Conservation (phyloP, 2,888 invertebrate species). For the Hydraecia micacea region DNA sequence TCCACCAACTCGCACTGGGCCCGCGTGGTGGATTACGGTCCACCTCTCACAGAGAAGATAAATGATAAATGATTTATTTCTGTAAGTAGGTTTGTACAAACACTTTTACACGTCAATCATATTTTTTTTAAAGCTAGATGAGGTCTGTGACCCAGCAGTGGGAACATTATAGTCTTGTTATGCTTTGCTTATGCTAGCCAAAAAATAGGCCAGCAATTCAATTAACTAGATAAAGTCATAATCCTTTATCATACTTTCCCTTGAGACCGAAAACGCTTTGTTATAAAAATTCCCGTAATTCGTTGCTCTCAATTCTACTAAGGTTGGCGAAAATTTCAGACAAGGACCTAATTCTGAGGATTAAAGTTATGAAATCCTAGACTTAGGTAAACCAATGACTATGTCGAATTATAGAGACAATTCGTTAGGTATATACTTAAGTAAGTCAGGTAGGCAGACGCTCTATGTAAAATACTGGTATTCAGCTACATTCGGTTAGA, state of each 20-base stretch:
- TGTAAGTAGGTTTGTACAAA: no score
- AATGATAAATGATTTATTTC: no score
- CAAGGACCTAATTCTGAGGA: conserved; percentile 4
- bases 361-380: not conserved
- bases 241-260: conserved; percentile 15
- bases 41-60: no score
- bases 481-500: no score
- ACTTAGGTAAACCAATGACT: not conserved
- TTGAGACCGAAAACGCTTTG: conserved; percentile 18
- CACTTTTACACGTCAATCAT: no score
- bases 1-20: no score
- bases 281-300: conserved; percentile 32
- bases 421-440: not conserved
- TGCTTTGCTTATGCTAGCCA: no score
- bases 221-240: conserved; percentile 43
- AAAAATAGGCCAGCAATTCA: conserved; percentile 32
- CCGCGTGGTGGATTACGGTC: no score
- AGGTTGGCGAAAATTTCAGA: not conserved
- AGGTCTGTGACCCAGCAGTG: no score
- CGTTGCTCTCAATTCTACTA: conserved; percentile 18
- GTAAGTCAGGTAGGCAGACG: not conserved
- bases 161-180: no score
- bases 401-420: not conserved
- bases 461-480: not conserved
- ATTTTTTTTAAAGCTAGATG: no score